A percentile compares a stretch with the other conserved stretches of the same genome.
These are phyloP conservation scores for Paralichthys olivaceus DNA, from an alignment of 2,113 vertebrate species.

Conservation along the genomic window DNA sequence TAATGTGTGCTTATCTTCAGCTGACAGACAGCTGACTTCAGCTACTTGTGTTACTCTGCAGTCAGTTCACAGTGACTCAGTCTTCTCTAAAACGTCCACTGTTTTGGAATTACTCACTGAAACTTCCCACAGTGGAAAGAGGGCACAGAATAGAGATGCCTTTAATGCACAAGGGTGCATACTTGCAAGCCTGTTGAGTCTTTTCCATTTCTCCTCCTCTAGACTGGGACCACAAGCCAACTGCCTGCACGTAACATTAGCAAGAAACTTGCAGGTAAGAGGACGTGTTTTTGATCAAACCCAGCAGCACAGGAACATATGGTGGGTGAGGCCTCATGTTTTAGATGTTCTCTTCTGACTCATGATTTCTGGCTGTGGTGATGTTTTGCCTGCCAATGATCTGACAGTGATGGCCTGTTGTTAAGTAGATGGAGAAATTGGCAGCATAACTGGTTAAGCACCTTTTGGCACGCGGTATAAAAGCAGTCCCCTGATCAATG, in stretches of 20 bases:
- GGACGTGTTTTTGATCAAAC: conserved; percentile 10
- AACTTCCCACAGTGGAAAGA: conserved; percentile 69
- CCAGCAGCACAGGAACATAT: not conserved
- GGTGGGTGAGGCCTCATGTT: not conserved
- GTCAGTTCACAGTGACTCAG: conserved; percentile 62
- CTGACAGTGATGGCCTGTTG: conserved; percentile 8
- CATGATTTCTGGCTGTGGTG: conserved; percentile 26
- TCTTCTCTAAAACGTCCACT: conserved; percentile 29
- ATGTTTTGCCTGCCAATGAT: conserved; percentile 32
- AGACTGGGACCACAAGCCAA: conserved; percentile 65
- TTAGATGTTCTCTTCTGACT: conserved; percentile 13
- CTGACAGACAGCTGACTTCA: not conserved
- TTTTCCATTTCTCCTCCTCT: conserved; percentile 38
- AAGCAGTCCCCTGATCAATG: conserved; percentile 10
- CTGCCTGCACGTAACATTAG: conserved; percentile 63
- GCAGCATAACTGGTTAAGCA: not conserved
- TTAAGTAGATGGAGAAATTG: conserved; percentile 24
- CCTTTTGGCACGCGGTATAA: conserved; percentile 2
- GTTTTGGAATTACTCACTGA: conserved; percentile 62
- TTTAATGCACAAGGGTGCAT: conserved; percentile 18
- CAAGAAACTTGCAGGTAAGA: conserved; percentile 72
- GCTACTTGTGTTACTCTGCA: not conserved
- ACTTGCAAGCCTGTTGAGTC: conserved; percentile 37
- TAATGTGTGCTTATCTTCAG: not conserved
- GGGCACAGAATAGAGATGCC: conserved; percentile 17